These are phyloP conservation scores for Noctuana brunneofusca DNA, from an alignment of 2,888 invertebrate genomes.

Conservation along the genomic window DNA sequence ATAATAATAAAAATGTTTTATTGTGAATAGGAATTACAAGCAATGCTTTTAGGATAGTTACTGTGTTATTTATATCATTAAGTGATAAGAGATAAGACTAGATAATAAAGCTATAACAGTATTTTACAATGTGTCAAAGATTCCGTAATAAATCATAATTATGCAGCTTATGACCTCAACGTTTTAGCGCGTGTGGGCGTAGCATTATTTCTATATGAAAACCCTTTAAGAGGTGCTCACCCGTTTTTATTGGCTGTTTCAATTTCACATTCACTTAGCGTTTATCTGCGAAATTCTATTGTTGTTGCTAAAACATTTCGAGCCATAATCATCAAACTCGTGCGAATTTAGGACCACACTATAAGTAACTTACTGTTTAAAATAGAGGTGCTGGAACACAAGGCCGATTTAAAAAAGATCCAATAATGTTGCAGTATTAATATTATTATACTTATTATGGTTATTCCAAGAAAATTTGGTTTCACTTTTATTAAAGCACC, in stretches of 20 bases:
- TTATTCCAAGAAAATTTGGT: no score
- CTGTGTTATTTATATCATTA: background rate
- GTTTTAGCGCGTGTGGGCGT: constrained; percentile 54
- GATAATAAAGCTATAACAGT: constrained; percentile 12
- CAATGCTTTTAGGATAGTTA: background rate
- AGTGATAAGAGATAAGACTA: background rate
- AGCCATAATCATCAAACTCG: constrained; percentile 54
- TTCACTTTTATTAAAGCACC: no score
- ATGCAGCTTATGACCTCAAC: constrained; percentile 28
- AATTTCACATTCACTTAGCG: constrained; percentile 60
- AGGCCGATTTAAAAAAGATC: no score
- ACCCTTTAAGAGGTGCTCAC: constrained; percentile 49
- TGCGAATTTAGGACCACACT: constrained; percentile 52
- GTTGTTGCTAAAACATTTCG: constrained; percentile 56
- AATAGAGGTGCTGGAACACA: background rate
- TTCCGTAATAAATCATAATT: constrained; percentile 23
- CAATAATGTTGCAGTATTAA: no score
- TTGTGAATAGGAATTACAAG: no score
- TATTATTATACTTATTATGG: no score
- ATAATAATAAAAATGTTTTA: no score
- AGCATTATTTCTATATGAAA: constrained; percentile 61
- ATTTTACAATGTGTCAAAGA: constrained; percentile 26
- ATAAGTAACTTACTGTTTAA: constrained; percentile 18
- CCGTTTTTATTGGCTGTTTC: constrained; percentile 56
- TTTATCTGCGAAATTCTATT: constrained; percentile 59